Conservation (phyloP, 1,140 invertebrate species). For the Listronotus oregonensis region DNA sequence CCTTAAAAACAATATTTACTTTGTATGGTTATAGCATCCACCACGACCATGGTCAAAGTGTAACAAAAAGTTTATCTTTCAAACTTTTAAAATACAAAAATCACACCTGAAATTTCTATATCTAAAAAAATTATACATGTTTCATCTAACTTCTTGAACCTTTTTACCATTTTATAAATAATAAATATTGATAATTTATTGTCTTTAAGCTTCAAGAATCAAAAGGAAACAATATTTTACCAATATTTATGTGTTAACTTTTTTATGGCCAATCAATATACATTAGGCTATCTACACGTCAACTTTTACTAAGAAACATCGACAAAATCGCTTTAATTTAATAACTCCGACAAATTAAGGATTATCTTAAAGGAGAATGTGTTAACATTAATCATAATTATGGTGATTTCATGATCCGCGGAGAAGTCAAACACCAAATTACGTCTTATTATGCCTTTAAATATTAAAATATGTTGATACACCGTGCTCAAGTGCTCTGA, state of each 20-base stretch:
- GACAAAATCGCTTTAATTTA: constrained; percentile 30
- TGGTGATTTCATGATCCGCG: constrained; percentile 29
- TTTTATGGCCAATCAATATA: constrained; percentile 28
- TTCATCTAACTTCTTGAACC: too few species aligned
- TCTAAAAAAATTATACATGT: too few species aligned
- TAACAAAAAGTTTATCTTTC: too few species aligned
- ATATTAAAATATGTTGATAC: constrained; percentile 36
- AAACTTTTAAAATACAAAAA: too few species aligned
- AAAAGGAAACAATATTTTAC: constrained; percentile 16
- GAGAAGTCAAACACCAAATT: constrained; percentile 33
- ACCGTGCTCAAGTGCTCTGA: constrained; percentile 20
- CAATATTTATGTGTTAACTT: constrained; percentile 13
- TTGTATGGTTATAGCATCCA: too few species aligned
- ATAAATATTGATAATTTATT: too few species aligned
- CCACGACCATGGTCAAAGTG: too few species aligned
- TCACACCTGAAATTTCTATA: too few species aligned
- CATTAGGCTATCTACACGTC: constrained; percentile 29
- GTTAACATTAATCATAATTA: constrained; percentile 39
- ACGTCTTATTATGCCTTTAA: constrained; percentile 26
- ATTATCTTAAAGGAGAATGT: constrained; percentile 27
- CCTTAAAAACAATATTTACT: too few species aligned
- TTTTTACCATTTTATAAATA: too few species aligned
- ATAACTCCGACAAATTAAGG: constrained; percentile 34
- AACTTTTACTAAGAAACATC: constrained; percentile 15
- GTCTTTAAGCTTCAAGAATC: too few species aligned